Conservation (phyloP, 2,888 invertebrate genomes). For the Chrysina gloriosa region DNA sequence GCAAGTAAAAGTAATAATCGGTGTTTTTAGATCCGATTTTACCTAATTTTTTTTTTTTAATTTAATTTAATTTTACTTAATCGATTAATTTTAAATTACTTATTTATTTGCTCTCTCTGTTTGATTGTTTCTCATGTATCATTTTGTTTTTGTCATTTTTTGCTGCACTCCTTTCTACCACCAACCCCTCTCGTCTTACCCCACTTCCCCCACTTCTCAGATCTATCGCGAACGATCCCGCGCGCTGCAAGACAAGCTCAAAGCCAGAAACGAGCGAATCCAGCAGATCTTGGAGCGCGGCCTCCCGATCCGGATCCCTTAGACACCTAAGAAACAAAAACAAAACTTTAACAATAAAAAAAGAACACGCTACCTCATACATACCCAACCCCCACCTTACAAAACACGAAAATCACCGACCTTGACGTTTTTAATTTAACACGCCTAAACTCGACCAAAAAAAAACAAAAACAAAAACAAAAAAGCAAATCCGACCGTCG, state of each 20-base stretch:
- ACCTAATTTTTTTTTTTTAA: neutral
- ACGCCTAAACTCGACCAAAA: conserved; percentile 44
- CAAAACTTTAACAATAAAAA: neutral
- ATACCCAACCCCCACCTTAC: conserved; percentile 10
- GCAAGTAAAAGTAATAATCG: neutral
- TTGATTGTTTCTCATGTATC: conserved; percentile 57
- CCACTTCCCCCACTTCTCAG: conserved; percentile 65
- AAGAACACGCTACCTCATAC: neutral
- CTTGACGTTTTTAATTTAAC: conserved; percentile 47
- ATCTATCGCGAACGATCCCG: conserved; percentile 87
- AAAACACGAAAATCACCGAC: conserved; percentile 32
- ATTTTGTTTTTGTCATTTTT: conserved; percentile 66
- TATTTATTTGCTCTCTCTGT: conserved; percentile 50
- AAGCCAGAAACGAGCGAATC: conserved; percentile 88
- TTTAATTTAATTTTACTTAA: conserved; percentile 18
- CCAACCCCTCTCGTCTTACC: conserved; percentile 30
- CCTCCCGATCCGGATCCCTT: conserved; percentile 83
- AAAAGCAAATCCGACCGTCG: conserved; percentile 54
- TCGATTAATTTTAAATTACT: conserved; percentile 38
- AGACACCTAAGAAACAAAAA: conserved; percentile 73
- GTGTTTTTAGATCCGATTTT: neutral
- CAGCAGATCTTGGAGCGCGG: conserved; percentile 89
- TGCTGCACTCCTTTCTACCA: conserved; percentile 58
- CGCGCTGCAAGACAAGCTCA: conserved; percentile 87
- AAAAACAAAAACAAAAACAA: conserved; percentile 47